Evolutionary conservation across 2,113 vertebrate genomes (phyloP).

Genomic region (Dipodomys merriami): DNA sequence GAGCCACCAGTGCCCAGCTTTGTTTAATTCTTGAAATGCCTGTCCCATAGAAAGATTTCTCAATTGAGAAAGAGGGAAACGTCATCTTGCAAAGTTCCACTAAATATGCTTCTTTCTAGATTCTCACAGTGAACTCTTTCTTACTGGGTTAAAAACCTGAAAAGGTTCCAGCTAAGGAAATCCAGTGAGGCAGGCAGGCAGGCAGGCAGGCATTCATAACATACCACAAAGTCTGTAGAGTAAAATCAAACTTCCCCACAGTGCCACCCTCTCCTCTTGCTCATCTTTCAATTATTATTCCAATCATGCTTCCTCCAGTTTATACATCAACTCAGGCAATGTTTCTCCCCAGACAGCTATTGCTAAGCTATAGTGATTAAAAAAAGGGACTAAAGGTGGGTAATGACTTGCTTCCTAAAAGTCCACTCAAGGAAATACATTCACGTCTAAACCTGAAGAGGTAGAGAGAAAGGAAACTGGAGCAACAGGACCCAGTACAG

Average conservation of each 20-base stretch:
- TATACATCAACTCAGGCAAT: background rate
- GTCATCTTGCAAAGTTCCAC: background rate
- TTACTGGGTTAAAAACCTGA: background rate
- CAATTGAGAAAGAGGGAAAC: background rate
- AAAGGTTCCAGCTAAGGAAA: background rate
- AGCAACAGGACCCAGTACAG: background rate
- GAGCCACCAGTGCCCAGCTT: background rate
- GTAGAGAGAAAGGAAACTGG: background rate
- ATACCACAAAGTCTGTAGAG: background rate
- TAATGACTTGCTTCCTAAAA: constrained; percentile 22
- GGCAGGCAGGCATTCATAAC: background rate
- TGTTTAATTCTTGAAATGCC: constrained; percentile 53
- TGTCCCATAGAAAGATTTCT: background rate
- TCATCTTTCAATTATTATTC: background rate
- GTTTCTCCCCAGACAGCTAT: background rate
- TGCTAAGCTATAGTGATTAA: background rate
- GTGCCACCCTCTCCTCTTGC: background rate
- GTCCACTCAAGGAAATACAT: background rate
- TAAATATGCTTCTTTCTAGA: background rate
- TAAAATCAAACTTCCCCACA: background rate
- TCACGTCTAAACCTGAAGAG: background rate
- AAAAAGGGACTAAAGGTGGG: background rate
- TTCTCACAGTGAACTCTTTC: background rate
- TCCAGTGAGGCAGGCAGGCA: background rate
- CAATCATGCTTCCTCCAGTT: background rate